These are phyloP conservation scores for Oncorhynchus tshawytscha DNA, from an alignment of 2,113 vertebrate species.

Conservation along the genomic window DNA sequence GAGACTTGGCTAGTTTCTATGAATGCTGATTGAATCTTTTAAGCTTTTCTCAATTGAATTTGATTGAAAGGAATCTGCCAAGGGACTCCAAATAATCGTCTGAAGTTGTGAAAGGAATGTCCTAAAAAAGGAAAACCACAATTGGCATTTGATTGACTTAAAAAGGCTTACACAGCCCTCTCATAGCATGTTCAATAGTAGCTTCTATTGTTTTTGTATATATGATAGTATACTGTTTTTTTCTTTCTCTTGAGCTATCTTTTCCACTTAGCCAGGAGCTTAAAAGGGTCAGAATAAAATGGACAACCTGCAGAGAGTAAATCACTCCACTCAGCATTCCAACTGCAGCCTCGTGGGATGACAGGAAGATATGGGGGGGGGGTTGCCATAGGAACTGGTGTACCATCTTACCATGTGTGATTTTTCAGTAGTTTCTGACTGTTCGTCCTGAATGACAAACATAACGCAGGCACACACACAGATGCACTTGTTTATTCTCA, in stretches of 20 bases:
- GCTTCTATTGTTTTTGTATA: neutral
- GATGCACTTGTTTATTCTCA: neutral
- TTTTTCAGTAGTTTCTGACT: neutral
- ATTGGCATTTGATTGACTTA: neutral
- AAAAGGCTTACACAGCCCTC: neutral
- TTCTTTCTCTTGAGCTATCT: neutral
- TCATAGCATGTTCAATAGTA: neutral
- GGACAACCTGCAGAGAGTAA: neutral
- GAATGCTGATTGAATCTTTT: neutral
- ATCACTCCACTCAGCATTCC: neutral
- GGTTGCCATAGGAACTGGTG: slow-evolving; percentile 6
- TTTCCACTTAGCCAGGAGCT: neutral
- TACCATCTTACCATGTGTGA: neutral
- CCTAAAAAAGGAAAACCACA: neutral
- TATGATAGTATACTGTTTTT: neutral
- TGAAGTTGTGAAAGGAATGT: neutral
- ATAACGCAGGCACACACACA: slow-evolving; percentile 21
- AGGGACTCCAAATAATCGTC: neutral
- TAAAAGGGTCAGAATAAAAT: neutral
- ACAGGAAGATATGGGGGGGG: neutral
- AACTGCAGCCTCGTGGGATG: neutral
- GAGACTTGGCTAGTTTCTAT: neutral
- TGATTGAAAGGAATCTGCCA: neutral
- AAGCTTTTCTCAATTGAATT: neutral
- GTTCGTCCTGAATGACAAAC: neutral